phyloP scores from a whole-genome alignment of 1,140 invertebrate species.

The Neodiprion virginianus region DNA sequence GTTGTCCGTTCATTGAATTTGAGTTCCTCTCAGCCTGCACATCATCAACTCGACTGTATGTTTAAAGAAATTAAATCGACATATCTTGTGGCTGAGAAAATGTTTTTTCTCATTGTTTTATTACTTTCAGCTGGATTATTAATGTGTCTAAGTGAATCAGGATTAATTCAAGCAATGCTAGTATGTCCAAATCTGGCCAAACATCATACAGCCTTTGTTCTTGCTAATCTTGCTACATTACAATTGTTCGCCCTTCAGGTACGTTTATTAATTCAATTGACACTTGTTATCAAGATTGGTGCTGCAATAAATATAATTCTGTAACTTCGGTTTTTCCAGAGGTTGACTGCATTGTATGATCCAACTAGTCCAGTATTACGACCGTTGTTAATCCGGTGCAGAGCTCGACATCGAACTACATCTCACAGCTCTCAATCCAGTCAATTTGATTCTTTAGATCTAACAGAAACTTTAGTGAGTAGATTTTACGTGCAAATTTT shows the following conservation, averaged over 20 bases:
- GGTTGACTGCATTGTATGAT: constrained; percentile 61
- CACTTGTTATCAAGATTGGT: not conserved
- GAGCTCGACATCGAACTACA: constrained; percentile 47
- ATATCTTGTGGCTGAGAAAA: not conserved
- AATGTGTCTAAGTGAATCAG: constrained; percentile 59
- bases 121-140: constrained; percentile 55
- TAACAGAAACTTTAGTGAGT: constrained; percentile 50
- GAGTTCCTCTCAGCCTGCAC: constrained; percentile 36
- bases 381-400: constrained; percentile 52
- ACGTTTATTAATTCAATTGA: constrained; percentile 18
- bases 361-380: constrained; percentile 61
- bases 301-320: too few relatives aligned
- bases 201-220: constrained; percentile 55
- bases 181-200: constrained; percentile 52
- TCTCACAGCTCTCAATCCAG: constrained; percentile 55
- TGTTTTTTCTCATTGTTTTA: not conserved
- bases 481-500: not conserved
- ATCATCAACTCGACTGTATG: constrained; percentile 41
- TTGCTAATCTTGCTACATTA: constrained; percentile 48
- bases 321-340: constrained; percentile 34
- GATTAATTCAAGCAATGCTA: constrained; percentile 57
- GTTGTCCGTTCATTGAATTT: constrained; percentile 43
- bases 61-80: constrained; percentile 18
- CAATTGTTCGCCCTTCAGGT: constrained; percentile 57
- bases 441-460: constrained; percentile 56